Percentiles rank a stretch among this genome's conserved stretches.
Evolutionary conservation across 2,888 invertebrate species (phyloP).

Genomic region (Neuroscelio doddi): DNA sequence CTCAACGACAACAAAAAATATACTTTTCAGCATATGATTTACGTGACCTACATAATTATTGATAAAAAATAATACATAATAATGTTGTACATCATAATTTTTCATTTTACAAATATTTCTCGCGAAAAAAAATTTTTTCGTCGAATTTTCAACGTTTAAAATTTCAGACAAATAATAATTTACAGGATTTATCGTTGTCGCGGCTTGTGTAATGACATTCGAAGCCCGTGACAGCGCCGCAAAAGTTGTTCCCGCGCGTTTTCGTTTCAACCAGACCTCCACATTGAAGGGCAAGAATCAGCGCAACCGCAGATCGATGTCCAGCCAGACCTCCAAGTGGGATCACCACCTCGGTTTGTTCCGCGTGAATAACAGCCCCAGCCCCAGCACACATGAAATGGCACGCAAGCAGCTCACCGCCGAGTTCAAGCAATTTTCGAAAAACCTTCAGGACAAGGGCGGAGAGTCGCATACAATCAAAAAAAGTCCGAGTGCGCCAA

Average conservation of each 20-base stretch:
- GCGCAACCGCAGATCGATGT: conserved; percentile 73
- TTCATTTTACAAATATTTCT: no score
- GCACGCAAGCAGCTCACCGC: conserved; percentile 64
- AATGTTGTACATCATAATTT: no score
- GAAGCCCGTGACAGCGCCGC: conserved; percentile 96
- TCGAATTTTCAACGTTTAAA: no score
- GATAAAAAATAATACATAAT: background rate
- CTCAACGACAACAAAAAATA: no score
- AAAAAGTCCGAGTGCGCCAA: conserved; percentile 78
- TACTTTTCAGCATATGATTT: no score
- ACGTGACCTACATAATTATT: no score
- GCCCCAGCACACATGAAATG: conserved; percentile 71
- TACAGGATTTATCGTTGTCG: conserved; percentile 94
- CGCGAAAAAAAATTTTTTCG: no score
- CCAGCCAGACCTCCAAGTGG: conserved; percentile 74
- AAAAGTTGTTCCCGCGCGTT: conserved; percentile 88
- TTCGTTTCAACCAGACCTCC: conserved; percentile 67
- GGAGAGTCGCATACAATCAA: conserved; percentile 63
- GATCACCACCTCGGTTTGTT: conserved; percentile 81
- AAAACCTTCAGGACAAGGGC: conserved; percentile 61
- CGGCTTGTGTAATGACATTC: conserved; percentile 99
- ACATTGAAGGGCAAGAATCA: conserved; percentile 62
- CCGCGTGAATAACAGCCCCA: conserved; percentile 73
- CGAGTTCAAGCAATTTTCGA: conserved; percentile 69
- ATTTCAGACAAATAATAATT: no score